phyloP scores from a whole-genome alignment of 2,797 vertebrate species.

The Propithecus deckenii region DNA sequence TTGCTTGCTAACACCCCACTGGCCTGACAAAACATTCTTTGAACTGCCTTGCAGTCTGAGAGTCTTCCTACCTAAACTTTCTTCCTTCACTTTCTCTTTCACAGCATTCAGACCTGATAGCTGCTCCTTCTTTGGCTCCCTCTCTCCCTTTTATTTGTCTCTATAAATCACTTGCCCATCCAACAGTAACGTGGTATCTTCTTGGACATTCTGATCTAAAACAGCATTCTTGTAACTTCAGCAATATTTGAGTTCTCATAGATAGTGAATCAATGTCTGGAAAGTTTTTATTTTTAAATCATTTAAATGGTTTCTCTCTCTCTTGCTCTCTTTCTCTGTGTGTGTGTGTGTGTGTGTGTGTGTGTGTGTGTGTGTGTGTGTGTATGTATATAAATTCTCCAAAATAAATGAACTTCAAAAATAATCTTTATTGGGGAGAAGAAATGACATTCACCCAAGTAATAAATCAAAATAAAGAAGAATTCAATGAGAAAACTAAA shows the following conservation, averaged over 20 bases:
- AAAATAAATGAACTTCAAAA: background rate
- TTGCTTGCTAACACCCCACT: background rate
- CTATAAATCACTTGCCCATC: background rate
- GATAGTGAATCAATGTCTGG: background rate
- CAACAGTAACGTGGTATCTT: background rate
- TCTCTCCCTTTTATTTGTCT: background rate
- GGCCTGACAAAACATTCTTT: background rate
- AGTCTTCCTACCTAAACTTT: background rate
- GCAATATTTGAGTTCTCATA: background rate
- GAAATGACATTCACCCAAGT: background rate
- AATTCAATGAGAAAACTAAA: background rate
- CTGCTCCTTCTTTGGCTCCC: background rate
- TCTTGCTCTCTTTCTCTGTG: too few relatives aligned
- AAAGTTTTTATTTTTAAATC: background rate
- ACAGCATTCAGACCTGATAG: background rate
- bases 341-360: background rate
- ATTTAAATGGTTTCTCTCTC: background rate
- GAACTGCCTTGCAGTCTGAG: background rate
- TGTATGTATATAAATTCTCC: background rate
- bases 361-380: background rate
- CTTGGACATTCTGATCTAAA: background rate
- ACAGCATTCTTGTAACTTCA: background rate
- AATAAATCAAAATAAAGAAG: background rate
- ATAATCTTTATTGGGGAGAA: background rate
- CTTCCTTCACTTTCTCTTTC: background rate